Evolutionary conservation across 2,888 invertebrate species (phyloP), one percentile per base, ranked within the genome.

Genomic region (Mesoligia furuncula): DNA sequence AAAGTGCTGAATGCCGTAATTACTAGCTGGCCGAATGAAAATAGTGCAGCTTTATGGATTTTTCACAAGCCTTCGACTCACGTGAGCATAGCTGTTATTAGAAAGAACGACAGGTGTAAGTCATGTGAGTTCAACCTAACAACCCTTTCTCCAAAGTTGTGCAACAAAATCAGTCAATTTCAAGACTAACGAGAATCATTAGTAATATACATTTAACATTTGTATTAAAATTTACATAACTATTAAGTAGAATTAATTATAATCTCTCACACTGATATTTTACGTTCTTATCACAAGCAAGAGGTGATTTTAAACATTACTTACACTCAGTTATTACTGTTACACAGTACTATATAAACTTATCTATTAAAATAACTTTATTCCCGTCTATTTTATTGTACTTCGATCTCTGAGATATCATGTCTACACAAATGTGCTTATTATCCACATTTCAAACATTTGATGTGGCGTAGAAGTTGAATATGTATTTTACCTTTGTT

Each of bases 161-260:
- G 68, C 61, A 72, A n/a, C 6, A 79, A 70, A 87, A 89, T 92
- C 92, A 93, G 92, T 93, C 91, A 87, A 83, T 87, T 89, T 91
- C 85, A 86, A 90, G 86, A 91, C 89, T 89, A 90, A 89, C 76
- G 77, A 75, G 73, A 70, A 82, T 77, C 69, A 81, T 83, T 88
- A 86, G 79, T 86, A 79, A 66, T 79, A 85, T 77, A 84, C 69
- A 81, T 77, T 75, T 71, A 64, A 71, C 62, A 64, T 62, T 78
- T 59, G 77, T 80, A 77, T 83, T 83, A 85, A 73, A 79, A 71
- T 85, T 79, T 83, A 89, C 77, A 83, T 82, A 83, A 79, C 71
- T 70, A 79, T 80, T 85, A 85, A 79, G 42, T 79, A 73, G 70
- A 83, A 77, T 81, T 86, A 85, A 73, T 80, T 73, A 81, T 83